A percentile compares a stretch with the other conserved stretches of the same genome.
These are phyloP conservation scores for Xerus inauris DNA, from an alignment of 2,113 vertebrate genomes.

Conservation along the genomic window DNA sequence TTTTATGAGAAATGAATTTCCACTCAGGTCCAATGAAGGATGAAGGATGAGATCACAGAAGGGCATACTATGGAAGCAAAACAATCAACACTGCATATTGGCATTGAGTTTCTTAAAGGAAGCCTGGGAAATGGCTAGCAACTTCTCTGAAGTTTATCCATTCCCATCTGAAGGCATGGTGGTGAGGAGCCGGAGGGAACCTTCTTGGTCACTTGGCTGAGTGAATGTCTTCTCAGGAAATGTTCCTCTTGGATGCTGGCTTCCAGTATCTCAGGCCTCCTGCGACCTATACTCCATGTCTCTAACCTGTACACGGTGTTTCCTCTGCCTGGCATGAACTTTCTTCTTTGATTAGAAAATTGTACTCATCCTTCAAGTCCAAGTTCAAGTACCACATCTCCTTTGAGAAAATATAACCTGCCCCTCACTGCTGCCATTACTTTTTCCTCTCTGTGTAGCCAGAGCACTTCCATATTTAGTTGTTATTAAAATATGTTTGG, in stretches of 20 bases:
- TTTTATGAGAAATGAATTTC: slow-evolving; percentile 15
- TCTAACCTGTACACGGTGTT: neutral
- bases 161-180: neutral
- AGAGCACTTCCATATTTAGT: neutral
- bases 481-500: neutral
- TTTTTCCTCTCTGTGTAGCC: neutral
- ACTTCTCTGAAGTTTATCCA: slow-evolving; percentile 3
- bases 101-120: neutral
- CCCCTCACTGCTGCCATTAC: neutral
- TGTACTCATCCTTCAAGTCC: neutral
- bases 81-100: neutral
- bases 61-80: neutral
- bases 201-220: neutral
- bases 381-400: neutral
- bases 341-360: slow-evolving; percentile 31
- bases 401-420: neutral
- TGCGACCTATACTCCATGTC: neutral
- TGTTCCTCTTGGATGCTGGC: neutral
- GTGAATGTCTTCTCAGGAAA: neutral
- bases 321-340: neutral
- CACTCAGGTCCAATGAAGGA: neutral
- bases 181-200: neutral
- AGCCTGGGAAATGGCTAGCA: neutral
- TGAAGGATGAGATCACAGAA: neutral
- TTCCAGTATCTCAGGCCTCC: neutral